Evolutionary conservation across 2,888 invertebrate species (phyloP), one percentile per base, ranked within the genome.

Genomic region (Sylvicola fuscatus): DNA sequence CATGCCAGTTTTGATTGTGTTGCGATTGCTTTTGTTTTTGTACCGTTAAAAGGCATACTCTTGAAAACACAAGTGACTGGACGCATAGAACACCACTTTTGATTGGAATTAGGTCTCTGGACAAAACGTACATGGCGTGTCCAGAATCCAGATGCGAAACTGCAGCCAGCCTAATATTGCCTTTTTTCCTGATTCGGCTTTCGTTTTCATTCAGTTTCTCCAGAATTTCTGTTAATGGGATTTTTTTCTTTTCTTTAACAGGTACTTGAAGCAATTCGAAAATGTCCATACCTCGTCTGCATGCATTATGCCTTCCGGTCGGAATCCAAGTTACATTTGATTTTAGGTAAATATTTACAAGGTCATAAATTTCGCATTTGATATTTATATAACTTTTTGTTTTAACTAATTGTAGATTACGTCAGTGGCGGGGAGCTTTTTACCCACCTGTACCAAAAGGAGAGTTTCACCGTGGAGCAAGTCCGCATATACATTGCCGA

Each of bases 231-330:
- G 21, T 21, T 39, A 39, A 42, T 42, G 41, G 41, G 40, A 41
- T 40, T 41, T 41, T 43, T 36, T 26, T 15, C 17, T 39, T 36
- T 31, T 39, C 48, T 41, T 42, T 52, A 48, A 40, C 48, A 70
- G 70, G 93, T 97, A 40, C 68, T 97, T 45, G 95, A 95, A 60
- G 84, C 89, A 35, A 86, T 97, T 41, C 70, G 92, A 44, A 81
- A 86, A 55, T 82, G 87, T 51, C 95, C 95, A 36, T 97, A 95
- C 64, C 72, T 97, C 44, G 93, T 95, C 47, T 92, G 90, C 28
- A 70, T 97, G 44, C 90, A 92, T 62, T 97, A 97, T 61, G 97
- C 97, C 54, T 97, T 97, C 69, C 95, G 97, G 64, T 92, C 93
- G 7, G 87, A 93, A 51, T 79, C 90, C 36, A 95, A 93, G 62